Percentiles rank a stretch among this genome's conserved stretches.
Conservation (phyloP, 2,888 invertebrate genomes). For the Platycnemis pennipes region DNA sequence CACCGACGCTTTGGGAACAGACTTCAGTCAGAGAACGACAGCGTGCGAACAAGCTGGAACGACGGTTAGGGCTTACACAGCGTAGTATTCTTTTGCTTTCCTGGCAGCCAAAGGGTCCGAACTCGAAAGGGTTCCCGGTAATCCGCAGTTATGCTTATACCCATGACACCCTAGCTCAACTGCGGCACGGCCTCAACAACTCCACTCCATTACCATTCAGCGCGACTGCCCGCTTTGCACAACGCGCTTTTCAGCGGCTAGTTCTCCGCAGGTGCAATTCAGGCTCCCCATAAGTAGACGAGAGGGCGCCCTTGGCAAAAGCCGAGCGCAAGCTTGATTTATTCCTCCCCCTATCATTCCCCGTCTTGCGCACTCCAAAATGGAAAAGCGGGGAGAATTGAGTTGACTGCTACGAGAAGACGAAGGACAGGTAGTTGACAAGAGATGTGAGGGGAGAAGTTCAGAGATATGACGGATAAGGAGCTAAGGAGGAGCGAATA, state of each 20-base stretch:
- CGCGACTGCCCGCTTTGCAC: background rate
- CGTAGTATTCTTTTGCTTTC: conserved; percentile 7
- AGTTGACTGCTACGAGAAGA: background rate
- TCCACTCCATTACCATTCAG: background rate
- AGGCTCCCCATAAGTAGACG: background rate
- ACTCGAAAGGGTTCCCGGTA: conserved; percentile 30
- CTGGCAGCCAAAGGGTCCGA: conserved; percentile 6
- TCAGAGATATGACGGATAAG: background rate
- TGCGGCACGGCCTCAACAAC: background rate
- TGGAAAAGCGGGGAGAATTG: background rate
- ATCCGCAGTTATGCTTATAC: conserved; percentile 22
- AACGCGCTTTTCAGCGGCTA: background rate
- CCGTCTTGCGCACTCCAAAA: background rate
- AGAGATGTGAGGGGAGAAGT: background rate
- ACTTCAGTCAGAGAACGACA: background rate
- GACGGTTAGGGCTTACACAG: background rate
- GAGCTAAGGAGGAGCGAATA: background rate
- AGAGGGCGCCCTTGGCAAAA: background rate
- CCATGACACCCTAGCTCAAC: conserved; percentile 20
- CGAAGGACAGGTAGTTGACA: too few relatives aligned
- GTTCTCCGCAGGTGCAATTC: background rate
- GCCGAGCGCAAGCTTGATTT: background rate
- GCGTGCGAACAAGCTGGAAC: background rate
- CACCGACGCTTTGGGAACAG: background rate
- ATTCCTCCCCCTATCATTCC: conserved; percentile 13